phyloP scores from a whole-genome alignment of 2,113 vertebrate species.

The Odontesthes bonariensis region DNA sequence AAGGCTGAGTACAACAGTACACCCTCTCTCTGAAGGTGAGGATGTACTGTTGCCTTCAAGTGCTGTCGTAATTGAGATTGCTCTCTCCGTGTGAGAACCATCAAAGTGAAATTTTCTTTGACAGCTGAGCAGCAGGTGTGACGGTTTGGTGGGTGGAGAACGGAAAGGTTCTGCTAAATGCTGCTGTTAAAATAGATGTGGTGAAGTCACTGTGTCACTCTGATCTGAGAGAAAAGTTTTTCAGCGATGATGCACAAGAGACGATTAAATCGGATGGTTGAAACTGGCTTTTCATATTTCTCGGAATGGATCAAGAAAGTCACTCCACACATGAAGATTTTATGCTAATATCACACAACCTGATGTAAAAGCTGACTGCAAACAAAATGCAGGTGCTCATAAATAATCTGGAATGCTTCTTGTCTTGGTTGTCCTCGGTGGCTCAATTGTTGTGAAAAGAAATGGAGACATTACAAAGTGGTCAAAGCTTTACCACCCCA shows the following conservation, averaged over 20 bases:
- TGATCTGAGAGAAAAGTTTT: not conserved
- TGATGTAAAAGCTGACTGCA: too few relatives aligned
- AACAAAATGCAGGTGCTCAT: too few relatives aligned
- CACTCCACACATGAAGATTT: too few relatives aligned
- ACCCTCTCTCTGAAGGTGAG: not conserved
- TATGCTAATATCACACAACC: too few relatives aligned
- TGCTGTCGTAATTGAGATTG: slow-evolving; percentile 40
- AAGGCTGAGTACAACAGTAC: slow-evolving; percentile 1
- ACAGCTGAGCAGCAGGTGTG: slow-evolving; percentile 53
- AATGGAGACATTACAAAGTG: too few relatives aligned
- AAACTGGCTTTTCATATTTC: too few relatives aligned
- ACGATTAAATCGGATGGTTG: too few relatives aligned
- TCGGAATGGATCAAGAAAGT: too few relatives aligned
- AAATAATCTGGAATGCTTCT: too few relatives aligned
- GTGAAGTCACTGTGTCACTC: slow-evolving; percentile 18
- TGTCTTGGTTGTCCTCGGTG: too few relatives aligned
- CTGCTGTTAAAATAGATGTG: slow-evolving; percentile 6
- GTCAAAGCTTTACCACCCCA: too few relatives aligned
- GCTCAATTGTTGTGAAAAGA: too few relatives aligned
- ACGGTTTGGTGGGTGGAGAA: slow-evolving; percentile 71
- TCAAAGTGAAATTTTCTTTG: slow-evolving; percentile 46
- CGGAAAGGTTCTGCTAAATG: not conserved
- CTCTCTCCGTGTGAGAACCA: not conserved
- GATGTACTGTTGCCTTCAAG: slow-evolving; percentile 52
- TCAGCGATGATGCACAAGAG: not conserved